Evolutionary conservation across 2,888 invertebrate genomes (phyloP), one percentile per base, ranked within the genome.

Genomic region (Lasioglossum calceatum): DNA sequence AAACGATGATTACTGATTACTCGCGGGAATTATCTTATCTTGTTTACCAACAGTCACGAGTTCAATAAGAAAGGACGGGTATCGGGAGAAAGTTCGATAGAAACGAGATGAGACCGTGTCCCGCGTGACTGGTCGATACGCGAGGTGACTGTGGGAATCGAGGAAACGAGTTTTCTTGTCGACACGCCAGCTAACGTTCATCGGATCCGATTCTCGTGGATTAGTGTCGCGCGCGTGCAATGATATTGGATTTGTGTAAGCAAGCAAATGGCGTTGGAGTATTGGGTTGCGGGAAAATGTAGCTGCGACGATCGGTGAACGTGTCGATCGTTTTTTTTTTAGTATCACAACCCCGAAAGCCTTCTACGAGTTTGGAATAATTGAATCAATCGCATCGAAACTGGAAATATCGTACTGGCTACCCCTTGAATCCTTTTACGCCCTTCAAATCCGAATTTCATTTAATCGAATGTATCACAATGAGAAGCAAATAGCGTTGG

Each of bases 21-120:
- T 10, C 5, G 3, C 2, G 10, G n/a, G 79, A 8, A 32, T 61
- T 80, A 67, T 85, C 79, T 84, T 77, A 85, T 85, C 85, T 73
- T 84, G 58, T 84, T 84, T 84, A 75, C 74, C 16, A 19, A 32
- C 67, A 67, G 67, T 32, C 67, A 19, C 32, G 67, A 19, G 67
- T 16, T 67, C 1, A 36, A 19, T 67, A 36, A 19, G 67, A 36
- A 19, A 36, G 67, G 36, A 67, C 32, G 16, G 67, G 7, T 3
- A 8, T 67, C 70, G 39, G 12, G 39, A 70, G 39, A 70, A 70
- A 70, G 70, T 70, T 39, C 0, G 19, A 36, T 36, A 19, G 32
- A 19, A 19, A 32, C 67, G 36, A 67, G 16, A 32, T 3, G 36
- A 16, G 64, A 8, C 27, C 19, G 61, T 64, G 64, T 32, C 19